Evolutionary conservation across 2,113 vertebrate species (phyloP), one percentile per base, ranked within the genome.

Genomic region (Miniopterus natalensis): DNA sequence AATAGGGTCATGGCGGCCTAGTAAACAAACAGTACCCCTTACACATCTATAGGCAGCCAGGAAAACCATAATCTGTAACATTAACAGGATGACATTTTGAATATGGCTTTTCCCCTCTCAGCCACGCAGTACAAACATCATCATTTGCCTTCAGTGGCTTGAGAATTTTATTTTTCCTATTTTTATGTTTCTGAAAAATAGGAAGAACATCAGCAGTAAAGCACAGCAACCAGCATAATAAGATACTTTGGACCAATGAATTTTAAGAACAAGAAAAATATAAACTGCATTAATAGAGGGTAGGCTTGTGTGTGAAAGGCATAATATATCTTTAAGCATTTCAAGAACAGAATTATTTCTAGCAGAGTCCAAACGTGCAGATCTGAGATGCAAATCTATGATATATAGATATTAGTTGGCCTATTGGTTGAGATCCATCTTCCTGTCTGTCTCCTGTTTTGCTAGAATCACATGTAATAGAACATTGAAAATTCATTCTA

Each of bases 21-120:
- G 97, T 98, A 98, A 98, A 99, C 98, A 98, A 98, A 98, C 98
- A 98, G 98, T 97, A 98, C 97, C 98, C 98, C 97, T 97, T 97
- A 96, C 94, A 96, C 96, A 97, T 87, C 57, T 98, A 97, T 85
- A 95, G 95, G 96, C 97, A 98, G 96, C 97, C 94, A 97, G 93
- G 96, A 97, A 98, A 97, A 96, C 65, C 47, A 25, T 81, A 97
- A 98, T 97, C 97, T 98, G 98, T 97, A 98, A 98, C 97, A 98
- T 96, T 97, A 98, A 96, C 96, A 70, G 78, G 94, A 94, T 98
- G 98, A 98, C 98, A 98, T 98, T 98, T 97, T 98, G 97, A 98
- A 98, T 98, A 97, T 92, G 88, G 95, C 95, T 98, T 98, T 96
- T 96, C 95, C 95, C 93, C 93, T 11, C 0, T 88, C 97, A 96